phyloP scores from a whole-genome alignment of 1,140 invertebrate genomes.

The Chironomus tepperi region DNA sequence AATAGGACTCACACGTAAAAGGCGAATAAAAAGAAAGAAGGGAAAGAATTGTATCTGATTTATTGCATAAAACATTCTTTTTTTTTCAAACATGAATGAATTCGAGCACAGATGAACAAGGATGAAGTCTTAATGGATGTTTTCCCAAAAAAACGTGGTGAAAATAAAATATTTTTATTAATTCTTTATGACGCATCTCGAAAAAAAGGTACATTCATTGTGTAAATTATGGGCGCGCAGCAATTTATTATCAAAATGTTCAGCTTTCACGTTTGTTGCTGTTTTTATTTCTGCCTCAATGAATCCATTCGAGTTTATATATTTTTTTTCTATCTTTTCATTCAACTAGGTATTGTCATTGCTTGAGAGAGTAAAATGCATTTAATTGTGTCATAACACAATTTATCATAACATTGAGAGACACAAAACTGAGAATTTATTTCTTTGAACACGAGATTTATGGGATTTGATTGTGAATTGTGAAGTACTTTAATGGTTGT shows the following conservation, averaged over 20 bases:
- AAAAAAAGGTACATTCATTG: neutral
- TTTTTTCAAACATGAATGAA: neutral
- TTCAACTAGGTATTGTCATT: neutral
- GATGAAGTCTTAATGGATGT: conserved; percentile 1
- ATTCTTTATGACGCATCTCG: neutral
- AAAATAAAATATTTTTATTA: neutral
- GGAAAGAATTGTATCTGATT: neutral
- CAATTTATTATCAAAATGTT: conserved; percentile 9
- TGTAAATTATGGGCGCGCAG: conserved; percentile 20
- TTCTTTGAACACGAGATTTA: neutral
- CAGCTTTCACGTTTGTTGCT: neutral
- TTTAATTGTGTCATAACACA: conserved; percentile 8
- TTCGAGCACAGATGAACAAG: neutral
- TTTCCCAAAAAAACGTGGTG: conserved; percentile 16
- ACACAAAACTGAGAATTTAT: neutral
- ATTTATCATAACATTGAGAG: neutral
- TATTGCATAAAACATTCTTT: neutral
- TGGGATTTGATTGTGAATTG: too few species aligned
- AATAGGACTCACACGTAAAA: too few species aligned
- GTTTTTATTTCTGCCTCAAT: conserved; percentile 4
- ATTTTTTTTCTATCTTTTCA: neutral
- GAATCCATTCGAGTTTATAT: neutral
- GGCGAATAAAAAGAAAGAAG: neutral
- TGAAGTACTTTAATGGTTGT: too few species aligned
- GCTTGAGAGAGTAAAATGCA: neutral